Evolutionary conservation across 2,797 vertebrate species (phyloP).

Genomic region (Antrozous pallidus): DNA sequence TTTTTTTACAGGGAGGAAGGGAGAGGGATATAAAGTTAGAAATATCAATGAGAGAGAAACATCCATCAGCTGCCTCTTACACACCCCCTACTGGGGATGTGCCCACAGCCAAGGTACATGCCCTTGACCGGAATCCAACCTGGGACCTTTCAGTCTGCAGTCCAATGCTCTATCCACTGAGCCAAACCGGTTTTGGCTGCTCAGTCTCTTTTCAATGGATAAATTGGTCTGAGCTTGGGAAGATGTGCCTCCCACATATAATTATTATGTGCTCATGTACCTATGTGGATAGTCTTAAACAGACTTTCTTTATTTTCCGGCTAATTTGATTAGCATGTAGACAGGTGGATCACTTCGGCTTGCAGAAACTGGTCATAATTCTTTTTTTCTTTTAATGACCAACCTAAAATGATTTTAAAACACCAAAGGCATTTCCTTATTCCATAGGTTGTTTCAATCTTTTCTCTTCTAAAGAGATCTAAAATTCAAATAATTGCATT

Average conservation of each 20-base stretch:
- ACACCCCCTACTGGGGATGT: too few relatives aligned
- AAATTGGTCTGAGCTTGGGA: not conserved
- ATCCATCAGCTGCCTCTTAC: too few relatives aligned
- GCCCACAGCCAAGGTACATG: too few relatives aligned
- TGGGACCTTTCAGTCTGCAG: too few relatives aligned
- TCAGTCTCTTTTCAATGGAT: not conserved
- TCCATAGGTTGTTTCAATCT: not conserved
- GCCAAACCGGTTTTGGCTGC: too few relatives aligned
- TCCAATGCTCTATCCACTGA: too few relatives aligned
- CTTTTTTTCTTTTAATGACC: not conserved
- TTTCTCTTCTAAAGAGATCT: not conserved
- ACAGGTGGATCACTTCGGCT: not conserved
- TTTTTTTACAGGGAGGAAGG: too few relatives aligned
- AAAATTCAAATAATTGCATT: not conserved
- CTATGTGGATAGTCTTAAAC: not conserved
- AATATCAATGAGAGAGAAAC: too few relatives aligned
- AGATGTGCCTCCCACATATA: not conserved
- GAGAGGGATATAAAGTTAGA: too few relatives aligned
- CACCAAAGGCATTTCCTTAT: not conserved
- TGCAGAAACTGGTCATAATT: not conserved
- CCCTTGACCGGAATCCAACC: too few relatives aligned
- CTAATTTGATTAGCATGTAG: not conserved
- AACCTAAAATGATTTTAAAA: not conserved
- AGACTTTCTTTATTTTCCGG: not conserved
- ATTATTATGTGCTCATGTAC: not conserved